These are phyloP conservation scores for Rhynchotus rufescens DNA, from an alignment of 2,797 vertebrate species.

Conservation along the genomic window DNA sequence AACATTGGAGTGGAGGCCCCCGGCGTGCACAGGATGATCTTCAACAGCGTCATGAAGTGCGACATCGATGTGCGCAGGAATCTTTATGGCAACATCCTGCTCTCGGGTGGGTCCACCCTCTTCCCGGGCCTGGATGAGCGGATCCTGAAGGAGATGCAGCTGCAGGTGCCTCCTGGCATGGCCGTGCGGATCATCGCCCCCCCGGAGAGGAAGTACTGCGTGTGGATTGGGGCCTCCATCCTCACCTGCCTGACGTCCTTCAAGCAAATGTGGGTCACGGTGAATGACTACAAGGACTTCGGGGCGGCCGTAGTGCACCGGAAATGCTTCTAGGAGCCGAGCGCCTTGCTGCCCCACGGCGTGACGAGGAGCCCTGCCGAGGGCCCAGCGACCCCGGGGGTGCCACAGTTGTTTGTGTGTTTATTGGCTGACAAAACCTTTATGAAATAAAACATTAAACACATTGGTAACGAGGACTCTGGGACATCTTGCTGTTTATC, in stretches of 20 bases:
- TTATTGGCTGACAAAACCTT: neutral
- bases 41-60: conserved; percentile 26
- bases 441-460: neutral
- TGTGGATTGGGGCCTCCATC: conserved; percentile 47
- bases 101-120: conserved; percentile 23
- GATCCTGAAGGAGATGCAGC: conserved; percentile 44
- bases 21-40: neutral
- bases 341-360: neutral
- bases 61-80: neutral
- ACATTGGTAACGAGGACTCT: neutral
- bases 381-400: neutral
- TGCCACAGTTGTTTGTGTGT: neutral
- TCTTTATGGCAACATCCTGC: conserved; percentile 40
- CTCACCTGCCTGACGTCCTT: conserved; percentile 43
- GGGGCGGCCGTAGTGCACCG: neutral
- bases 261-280: conserved; percentile 31
- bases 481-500: neutral
- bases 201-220: neutral
- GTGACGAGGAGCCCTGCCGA: neutral
- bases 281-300: neutral
- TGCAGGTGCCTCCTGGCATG: neutral
- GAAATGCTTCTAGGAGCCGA: neutral
- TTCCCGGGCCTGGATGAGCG: conserved; percentile 53
- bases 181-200: conserved; percentile 12
- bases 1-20: conserved; percentile 31